Percentiles rank a stretch among this genome's conserved stretches.
Conservation (phyloP, 1,140 invertebrate species). For the Drosophila asahinai region DNA sequence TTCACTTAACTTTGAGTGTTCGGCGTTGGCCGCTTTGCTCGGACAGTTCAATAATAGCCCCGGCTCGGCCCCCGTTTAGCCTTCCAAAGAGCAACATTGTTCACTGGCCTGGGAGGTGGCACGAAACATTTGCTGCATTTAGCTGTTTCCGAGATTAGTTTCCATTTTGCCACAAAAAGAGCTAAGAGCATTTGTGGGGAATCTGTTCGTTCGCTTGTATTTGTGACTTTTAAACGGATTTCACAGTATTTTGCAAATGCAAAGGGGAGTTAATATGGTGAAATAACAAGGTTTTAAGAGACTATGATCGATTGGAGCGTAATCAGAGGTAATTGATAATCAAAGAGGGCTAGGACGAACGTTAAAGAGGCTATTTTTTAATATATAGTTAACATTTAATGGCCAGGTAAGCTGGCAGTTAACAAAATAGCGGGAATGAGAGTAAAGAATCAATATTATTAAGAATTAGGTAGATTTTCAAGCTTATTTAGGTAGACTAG, state of each 20-base stretch:
- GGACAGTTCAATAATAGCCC: conserved; percentile 43
- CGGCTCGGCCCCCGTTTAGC: conserved; percentile 25
- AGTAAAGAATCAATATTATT: background rate
- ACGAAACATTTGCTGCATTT: conserved; percentile 8
- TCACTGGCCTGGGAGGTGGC: conserved; percentile 14
- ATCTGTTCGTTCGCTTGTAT: conserved; percentile 27
- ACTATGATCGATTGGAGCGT: too few relatives aligned
- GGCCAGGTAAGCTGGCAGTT: background rate
- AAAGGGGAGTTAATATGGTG: conserved; percentile 1
- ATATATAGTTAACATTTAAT: too few relatives aligned
- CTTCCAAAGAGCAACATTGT: conserved; percentile 28
- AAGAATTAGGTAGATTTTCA: background rate
- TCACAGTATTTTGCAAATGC: background rate
- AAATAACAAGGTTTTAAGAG: background rate
- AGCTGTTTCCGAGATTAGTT: conserved; percentile 37
- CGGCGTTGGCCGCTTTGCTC: conserved; percentile 33
- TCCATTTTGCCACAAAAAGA: conserved; percentile 28
- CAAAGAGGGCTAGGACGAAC: too few relatives aligned
- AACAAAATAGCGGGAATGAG: background rate
- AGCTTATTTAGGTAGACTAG: background rate
- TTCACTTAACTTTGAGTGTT: conserved; percentile 77
- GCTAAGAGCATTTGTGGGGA: conserved; percentile 67
- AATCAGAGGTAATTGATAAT: background rate
- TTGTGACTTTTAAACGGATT: conserved; percentile 14
- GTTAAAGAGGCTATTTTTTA: background rate